Evolutionary conservation across 2,113 vertebrate genomes (phyloP).

Genomic region (Misgurnus anguillicaudatus): DNA sequence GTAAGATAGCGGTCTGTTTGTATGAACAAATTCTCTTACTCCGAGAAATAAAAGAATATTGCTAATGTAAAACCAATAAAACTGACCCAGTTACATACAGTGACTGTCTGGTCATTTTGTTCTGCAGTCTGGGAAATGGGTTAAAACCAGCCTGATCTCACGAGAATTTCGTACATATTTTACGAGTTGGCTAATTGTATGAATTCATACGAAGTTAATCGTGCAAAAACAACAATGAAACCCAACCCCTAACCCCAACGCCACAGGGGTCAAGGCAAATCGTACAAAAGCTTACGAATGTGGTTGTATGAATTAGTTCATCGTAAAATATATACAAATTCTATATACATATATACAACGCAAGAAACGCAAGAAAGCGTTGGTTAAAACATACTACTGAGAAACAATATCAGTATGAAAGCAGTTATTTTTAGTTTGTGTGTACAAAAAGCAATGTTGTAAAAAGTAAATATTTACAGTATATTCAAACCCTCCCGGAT

Average conservation of each 20-base stretch:
- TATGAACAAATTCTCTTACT: neutral
- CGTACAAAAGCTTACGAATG: too few relatives aligned
- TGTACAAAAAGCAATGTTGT: neutral
- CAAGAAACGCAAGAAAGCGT: too few relatives aligned
- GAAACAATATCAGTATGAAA: neutral
- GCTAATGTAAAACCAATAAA: neutral
- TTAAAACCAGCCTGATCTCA: too few relatives aligned
- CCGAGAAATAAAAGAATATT: neutral
- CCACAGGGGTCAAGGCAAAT: too few relatives aligned
- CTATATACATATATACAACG: too few relatives aligned
- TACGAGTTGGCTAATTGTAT: too few relatives aligned
- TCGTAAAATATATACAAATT: too few relatives aligned
- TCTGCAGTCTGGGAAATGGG: neutral
- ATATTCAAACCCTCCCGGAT: neutral
- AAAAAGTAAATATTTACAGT: neutral
- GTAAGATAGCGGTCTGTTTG: neutral
- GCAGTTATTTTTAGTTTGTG: conserved; percentile 8
- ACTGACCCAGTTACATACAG: neutral
- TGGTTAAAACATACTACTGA: conserved; percentile 6
- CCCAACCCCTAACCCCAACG: too few relatives aligned
- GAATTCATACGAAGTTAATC: too few relatives aligned
- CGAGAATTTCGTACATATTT: too few relatives aligned
- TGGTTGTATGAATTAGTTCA: too few relatives aligned
- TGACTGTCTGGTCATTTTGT: neutral
- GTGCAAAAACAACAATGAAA: too few relatives aligned